phyloP scores from a whole-genome alignment of 53 echinoderm and acorn worm genomes.

The Crossaster papposus region DNA sequence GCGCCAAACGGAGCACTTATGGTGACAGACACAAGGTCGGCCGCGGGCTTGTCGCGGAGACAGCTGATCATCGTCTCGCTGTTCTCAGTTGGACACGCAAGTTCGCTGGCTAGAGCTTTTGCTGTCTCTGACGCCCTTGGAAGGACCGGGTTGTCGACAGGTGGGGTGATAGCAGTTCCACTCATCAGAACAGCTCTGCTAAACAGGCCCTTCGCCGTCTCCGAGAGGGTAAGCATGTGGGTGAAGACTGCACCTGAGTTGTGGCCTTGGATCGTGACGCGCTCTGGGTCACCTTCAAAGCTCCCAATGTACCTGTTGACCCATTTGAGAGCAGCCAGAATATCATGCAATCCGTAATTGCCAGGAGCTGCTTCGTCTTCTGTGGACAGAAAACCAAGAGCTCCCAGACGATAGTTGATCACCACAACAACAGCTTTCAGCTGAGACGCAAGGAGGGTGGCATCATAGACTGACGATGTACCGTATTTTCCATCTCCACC shows the following conservation, averaged over 20 bases:
- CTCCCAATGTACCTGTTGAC: constrained; percentile 68
- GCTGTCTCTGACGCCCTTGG: constrained; percentile 37
- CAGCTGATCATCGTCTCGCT: constrained; percentile 8
- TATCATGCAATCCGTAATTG: constrained; percentile 75
- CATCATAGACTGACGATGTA: constrained; percentile 53
- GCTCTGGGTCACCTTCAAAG: constrained; percentile 72
- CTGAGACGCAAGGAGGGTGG: constrained; percentile 54
- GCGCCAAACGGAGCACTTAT: background rate
- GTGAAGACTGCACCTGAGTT: constrained; percentile 60
- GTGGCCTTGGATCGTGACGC: constrained; percentile 68
- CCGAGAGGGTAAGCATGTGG: constrained; percentile 50
- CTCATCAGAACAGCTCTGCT: constrained; percentile 62
- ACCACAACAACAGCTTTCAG: constrained; percentile 68
- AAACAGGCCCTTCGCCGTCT: constrained; percentile 60
- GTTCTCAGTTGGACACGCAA: constrained; percentile 40
- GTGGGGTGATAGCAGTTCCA: constrained; percentile 25
- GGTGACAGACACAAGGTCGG: constrained; percentile 10
- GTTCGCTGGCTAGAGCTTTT: background rate
- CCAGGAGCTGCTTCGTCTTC: constrained; percentile 62
- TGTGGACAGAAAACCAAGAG: constrained; percentile 72
- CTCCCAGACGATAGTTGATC: constrained; percentile 74
- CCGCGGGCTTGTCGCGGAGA: constrained; percentile 19
- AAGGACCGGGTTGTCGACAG: background rate
- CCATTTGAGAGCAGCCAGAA: constrained; percentile 68
- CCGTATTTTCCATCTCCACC: constrained; percentile 12